phyloP scores from a whole-genome alignment of 2,797 vertebrate species.

The Melanotaenia parkinsoni region DNA sequence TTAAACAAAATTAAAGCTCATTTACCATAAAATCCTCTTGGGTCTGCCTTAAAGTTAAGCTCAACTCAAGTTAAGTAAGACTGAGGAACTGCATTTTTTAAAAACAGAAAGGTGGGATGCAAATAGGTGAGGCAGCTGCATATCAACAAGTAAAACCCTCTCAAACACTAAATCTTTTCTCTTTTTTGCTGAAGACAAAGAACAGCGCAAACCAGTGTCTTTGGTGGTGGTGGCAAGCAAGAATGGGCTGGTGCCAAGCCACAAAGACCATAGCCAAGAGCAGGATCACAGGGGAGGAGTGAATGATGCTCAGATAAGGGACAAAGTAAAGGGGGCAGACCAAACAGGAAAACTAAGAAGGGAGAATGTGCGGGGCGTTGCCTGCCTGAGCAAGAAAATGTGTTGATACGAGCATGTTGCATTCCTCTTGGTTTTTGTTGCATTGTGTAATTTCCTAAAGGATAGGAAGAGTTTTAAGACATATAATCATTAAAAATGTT shows the following conservation, averaged over 20 bases:
- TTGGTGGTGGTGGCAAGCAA: conserved; percentile 50
- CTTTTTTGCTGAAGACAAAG: conserved; percentile 65
- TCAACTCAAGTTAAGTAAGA: not conserved
- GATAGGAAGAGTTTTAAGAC: not conserved
- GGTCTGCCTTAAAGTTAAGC: not conserved
- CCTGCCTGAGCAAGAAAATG: conserved; percentile 66
- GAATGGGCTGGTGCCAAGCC: conserved; percentile 75
- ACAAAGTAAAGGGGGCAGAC: conserved; percentile 84
- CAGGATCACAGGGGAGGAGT: conserved; percentile 83
- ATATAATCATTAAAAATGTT: not conserved
- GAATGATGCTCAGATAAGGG: conserved; percentile 85
- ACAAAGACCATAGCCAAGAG: conserved; percentile 76
- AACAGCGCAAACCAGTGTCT: conserved; percentile 72
- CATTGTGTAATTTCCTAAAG: conserved; percentile 27
- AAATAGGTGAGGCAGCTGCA: conserved; percentile 66
- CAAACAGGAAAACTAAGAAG: conserved; percentile 85
- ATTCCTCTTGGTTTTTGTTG: conserved; percentile 32
- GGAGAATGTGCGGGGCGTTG: conserved; percentile 75
- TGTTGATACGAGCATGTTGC: conserved; percentile 70
- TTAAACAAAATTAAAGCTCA: not conserved
- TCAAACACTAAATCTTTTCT: conserved; percentile 29
- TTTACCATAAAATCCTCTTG: not conserved
- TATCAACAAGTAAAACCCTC: conserved; percentile 53
- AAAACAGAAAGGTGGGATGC: conserved; percentile 30
- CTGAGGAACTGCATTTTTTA: not conserved